Evolutionary conservation across 2,797 vertebrate genomes (phyloP), one percentile per base, ranked within the genome.

Genomic region (Eutrigla gurnardus): DNA sequence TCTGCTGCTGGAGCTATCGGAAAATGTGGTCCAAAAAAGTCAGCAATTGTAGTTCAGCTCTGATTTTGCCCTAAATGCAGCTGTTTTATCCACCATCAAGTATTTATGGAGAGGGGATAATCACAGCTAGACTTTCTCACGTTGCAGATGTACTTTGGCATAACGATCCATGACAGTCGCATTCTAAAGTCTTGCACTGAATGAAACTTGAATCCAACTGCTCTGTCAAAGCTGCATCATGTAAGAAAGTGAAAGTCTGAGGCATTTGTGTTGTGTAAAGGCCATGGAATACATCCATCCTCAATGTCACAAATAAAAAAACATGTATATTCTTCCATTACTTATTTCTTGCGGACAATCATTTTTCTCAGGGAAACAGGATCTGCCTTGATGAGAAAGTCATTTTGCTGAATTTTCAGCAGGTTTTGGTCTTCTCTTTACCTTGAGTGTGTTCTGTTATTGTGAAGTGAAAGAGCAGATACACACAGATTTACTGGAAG

Each of bases 101-200:
- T 45, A 66, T 66, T 63, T 57, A 71, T 42, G 7, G 32, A 74
- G 49, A 3, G 17, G 11, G 6, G 14, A 25, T 63, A 13, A 49
- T 57, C 15, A 63, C 36, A 55, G 45, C 18, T 68, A 11, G 11
- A 58, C 45, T 47, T 64, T 79, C 47, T 74, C 8, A 32, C 42
- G 35, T 61, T 77, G 11, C 72, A 75, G 58, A 60, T 78, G 64
- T 54, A 33, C 79, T 89, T 83, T 88, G 81, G 70, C 63, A 57
- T 0, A 66, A 74, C 70, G 40, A 49, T 73, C 45, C 52, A 92
- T 93, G 90, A 92, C 70, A 77, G 93, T 90, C 53, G 4, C 81
- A 71, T 91, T 92, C 65, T 46, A 90, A 94, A 93, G 90, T 77
- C 77, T 73, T 32, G 73, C 35, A 65, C 89, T 73, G 90, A 89